Evolutionary conservation across 2,888 invertebrate genomes (phyloP).

Genomic region (Hyalella azteca): DNA sequence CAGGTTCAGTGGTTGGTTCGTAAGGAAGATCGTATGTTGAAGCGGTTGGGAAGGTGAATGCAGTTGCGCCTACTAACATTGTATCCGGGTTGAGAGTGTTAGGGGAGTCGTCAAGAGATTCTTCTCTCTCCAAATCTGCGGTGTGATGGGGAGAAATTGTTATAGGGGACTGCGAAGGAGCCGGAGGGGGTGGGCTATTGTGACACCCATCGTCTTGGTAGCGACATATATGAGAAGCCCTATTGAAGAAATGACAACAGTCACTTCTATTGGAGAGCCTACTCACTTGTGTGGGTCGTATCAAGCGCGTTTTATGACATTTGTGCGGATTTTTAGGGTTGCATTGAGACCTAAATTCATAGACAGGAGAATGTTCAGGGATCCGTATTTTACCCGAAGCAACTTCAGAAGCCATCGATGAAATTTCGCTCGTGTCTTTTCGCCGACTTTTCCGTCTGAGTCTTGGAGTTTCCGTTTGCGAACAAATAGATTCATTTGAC

Average conservation of each 20-base stretch:
- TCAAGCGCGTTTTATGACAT: conserved; percentile 24
- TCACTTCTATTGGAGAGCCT: conserved; percentile 24
- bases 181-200: conserved; percentile 23
- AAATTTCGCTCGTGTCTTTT: conserved; percentile 14
- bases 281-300: conserved; percentile 19
- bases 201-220: conserved; percentile 3
- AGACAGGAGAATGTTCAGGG: conserved; percentile 32
- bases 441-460: background rate
- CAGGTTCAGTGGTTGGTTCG: conserved; percentile 5
- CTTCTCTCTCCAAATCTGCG: background rate
- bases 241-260: conserved; percentile 32
- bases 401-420: conserved; percentile 28
- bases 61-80: background rate
- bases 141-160: conserved; percentile 14
- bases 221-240: conserved; percentile 30
- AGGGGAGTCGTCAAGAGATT: conserved; percentile 4
- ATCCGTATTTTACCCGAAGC: conserved; percentile 27
- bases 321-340: conserved; percentile 18
- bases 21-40: conserved; percentile 3
- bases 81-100: background rate
- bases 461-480: background rate
- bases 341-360: conserved; percentile 21
- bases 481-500: conserved; percentile 15
- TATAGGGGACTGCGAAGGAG: conserved; percentile 24
- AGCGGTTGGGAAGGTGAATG: background rate